These are phyloP conservation scores for Edolisoma coerulescens DNA, from an alignment of 2,113 vertebrate genomes.

Conservation along the genomic window DNA sequence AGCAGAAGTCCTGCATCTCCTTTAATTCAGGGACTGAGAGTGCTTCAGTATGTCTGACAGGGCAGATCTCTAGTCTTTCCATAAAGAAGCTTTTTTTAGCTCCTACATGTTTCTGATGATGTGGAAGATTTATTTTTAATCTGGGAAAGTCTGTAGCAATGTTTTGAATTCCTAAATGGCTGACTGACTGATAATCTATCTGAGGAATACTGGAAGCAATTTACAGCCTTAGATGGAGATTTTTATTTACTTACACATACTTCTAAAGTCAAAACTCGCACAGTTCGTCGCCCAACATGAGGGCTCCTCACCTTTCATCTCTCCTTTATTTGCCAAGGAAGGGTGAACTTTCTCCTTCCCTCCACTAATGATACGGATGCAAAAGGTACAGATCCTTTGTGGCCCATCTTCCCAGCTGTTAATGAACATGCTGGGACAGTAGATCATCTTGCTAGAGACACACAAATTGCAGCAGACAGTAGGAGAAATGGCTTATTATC, in stretches of 20 bases:
- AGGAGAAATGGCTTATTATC: neutral
- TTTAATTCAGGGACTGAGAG: neutral
- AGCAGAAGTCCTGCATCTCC: neutral
- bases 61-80: neutral
- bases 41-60: neutral
- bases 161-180: slow-evolving; percentile 44
- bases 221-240: slow-evolving; percentile 45
- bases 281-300: neutral
- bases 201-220: neutral
- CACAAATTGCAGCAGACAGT: neutral
- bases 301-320: neutral
- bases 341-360: neutral
- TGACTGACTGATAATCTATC: neutral
- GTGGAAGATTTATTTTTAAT: slow-evolving; percentile 34
- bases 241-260: neutral
- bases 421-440: neutral
- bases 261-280: neutral
- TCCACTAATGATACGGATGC: neutral
- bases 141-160: slow-evolving; percentile 36
- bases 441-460: neutral
- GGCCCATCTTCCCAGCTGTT: neutral
- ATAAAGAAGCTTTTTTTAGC: slow-evolving; percentile 11
- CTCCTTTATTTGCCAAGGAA: neutral
- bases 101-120: neutral
- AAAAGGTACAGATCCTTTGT: neutral